Evolutionary conservation across 1,140 invertebrate genomes (phyloP), one percentile per base, ranked within the genome.

Genomic region (Anoplophora glabripennis): DNA sequence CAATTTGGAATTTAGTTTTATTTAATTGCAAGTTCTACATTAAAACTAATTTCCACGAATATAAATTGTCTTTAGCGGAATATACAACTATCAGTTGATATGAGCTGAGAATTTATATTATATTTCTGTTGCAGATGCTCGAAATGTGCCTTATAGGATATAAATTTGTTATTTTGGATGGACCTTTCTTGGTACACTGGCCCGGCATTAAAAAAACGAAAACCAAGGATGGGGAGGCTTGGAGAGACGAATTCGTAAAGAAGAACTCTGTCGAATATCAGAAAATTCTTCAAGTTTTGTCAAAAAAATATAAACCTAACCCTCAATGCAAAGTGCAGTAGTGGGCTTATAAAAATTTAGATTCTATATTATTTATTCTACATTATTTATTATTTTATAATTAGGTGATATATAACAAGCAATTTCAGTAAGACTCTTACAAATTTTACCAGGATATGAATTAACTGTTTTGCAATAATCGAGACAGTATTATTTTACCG

Each of bases 131-230:
- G 12, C 69, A 91, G 88, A 90, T 90, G 88, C 78, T 87, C 65
- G 87, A 90, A 75, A 84, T 92, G 78, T 92, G 89, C 73, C 81
- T 91, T 47, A 76, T 86, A 71, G 83, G 84, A 60, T 91, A 90
- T 73, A 81, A 84, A 35, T 80, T 92, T 70, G 81, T 89, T n/a
- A 82, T 92, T 14, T 71, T 92, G 33, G 88, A 91, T 58, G 87
- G 87, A 28, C 88, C 85, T 1, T 91, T 90, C 71, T 79, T 92
- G n/a, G 85, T 89, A 1, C 89, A 92, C 69, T 83, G 86, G 35
- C 88, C 89, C 1, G 84, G 85, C 9, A 85, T 87, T 53, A 87
- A 87, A 68, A 74, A 78, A 2, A 67, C 71, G 10, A 76, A 76
- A 41, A 67, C 71, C 40, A 74, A 78, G 56, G 57, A 66, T 14